Evolutionary conservation across 2,888 invertebrate species (phyloP).

Genomic region (Helicoverpa assulta): DNA sequence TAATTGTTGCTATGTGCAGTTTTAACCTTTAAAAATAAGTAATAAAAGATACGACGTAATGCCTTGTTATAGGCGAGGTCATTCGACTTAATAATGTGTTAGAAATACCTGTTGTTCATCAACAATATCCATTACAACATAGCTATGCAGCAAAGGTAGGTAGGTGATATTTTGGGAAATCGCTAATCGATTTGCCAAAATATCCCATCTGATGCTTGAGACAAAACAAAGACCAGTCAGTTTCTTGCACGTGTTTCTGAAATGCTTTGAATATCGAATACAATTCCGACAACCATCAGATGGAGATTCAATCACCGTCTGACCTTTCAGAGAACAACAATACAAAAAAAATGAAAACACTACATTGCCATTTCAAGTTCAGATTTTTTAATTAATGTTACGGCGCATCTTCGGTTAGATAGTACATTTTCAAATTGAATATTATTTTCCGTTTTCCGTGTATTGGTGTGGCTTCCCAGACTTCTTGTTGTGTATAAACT

Average conservation of each 20-base stretch:
- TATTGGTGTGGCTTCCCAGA: not conserved
- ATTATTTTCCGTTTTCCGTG: constrained; percentile 1
- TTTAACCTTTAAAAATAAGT: not conserved
- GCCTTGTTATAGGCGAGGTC: not conserved
- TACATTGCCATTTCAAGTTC: not conserved
- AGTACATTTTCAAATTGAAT: not conserved
- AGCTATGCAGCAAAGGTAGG: not conserved
- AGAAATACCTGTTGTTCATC: not conserved
- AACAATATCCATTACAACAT: not conserved
- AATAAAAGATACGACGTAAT: not conserved
- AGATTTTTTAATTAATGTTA: not conserved
- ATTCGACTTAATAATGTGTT: not conserved
- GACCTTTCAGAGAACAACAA: constrained; percentile 1
- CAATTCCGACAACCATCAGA: not conserved
- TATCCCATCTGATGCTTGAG: too few relatives aligned
- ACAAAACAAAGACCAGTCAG: not conserved
- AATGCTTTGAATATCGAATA: not conserved
- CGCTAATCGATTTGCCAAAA: too few relatives aligned
- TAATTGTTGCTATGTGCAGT: not conserved
- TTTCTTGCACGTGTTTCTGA: not conserved
- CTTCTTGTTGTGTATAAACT: not conserved
- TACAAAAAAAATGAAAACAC: not conserved
- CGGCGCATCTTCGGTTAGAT: not conserved
- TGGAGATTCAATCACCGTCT: not conserved
- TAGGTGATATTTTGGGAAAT: constrained; percentile 1